Evolutionary conservation across 2,888 invertebrate genomes (phyloP).

Genomic region (Pycnomerus fuliginosus): DNA sequence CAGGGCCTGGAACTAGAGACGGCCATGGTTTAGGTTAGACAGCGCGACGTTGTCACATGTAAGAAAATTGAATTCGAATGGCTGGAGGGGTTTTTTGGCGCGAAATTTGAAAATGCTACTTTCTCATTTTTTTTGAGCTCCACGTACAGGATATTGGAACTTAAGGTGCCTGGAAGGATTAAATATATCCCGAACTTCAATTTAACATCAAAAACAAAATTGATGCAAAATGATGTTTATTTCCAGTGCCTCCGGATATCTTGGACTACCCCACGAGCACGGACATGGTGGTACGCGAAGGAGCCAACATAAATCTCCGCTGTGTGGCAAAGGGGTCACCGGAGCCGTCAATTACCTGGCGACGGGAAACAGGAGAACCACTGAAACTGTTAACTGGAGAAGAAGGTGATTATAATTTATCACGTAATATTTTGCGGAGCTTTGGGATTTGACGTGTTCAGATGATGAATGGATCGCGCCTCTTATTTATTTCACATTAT

Average conservation of each 20-base stretch:
- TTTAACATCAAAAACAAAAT: too few species aligned
- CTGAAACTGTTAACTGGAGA: slow-evolving; percentile 64
- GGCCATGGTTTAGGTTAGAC: too few species aligned
- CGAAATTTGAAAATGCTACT: too few species aligned
- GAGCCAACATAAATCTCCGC: slow-evolving; percentile 79
- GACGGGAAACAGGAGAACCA: slow-evolving; percentile 73
- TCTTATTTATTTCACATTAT: slow-evolving; percentile 4
- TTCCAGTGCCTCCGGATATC: slow-evolving; percentile 81
- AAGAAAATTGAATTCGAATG: too few species aligned
- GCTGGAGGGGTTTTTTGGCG: too few species aligned
- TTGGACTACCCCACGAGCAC: slow-evolving; percentile 83
- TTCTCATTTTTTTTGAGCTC: too few species aligned
- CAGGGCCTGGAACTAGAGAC: too few species aligned
- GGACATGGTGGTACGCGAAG: slow-evolving; percentile 83
- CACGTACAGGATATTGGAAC: too few species aligned
- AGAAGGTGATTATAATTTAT: slow-evolving; percentile 59
- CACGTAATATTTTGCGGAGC: slow-evolving; percentile 6
- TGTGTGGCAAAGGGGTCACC: slow-evolving; percentile 89
- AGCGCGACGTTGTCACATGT: too few species aligned
- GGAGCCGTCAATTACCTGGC: slow-evolving; percentile 82
- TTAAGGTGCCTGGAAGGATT: too few species aligned
- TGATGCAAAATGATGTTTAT: too few species aligned
- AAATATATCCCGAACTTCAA: too few species aligned
- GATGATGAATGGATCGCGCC: slow-evolving; percentile 9
- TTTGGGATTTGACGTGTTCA: slow-evolving; percentile 8